Evolutionary conservation across 2,797 vertebrate genomes (phyloP), one percentile per base, ranked within the genome.

Genomic region (Avahi laniger): DNA sequence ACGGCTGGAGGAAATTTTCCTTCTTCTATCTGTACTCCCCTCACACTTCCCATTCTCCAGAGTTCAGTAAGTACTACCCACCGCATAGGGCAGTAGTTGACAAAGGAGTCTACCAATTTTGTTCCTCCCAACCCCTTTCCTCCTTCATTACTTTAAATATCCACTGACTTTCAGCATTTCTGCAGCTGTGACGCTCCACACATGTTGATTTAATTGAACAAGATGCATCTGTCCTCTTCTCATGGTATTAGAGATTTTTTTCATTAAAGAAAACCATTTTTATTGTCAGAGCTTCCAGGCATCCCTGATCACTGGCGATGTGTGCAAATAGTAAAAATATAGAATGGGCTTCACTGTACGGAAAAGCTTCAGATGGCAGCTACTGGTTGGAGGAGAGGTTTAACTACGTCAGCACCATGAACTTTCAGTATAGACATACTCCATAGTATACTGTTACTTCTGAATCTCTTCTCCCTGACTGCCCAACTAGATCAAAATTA

Each of bases 1-100:
- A 9, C 3, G 0, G 2, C 0, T 18, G 18, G 35, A 70, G 22
- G 46, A 10, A 11, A 11, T 15, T 12, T n/a, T 24, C 35, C 46
- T 70, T 24, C 33, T 75, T 50, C 63, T 35, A 0, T 22, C 54
- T 22, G 6, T 35, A 12, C 18, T 15, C 48, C 7, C 35, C 72
- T 83, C 54, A 26, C 3, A 11, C 10, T n/a, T 17, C 0, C n/a
- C n/a, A 43, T 4, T 41, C 9, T 70, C 50, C 20, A 5, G 52
- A n/a, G 20, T 1, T 28, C 48, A n/a, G 33, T 18, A 33, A n/a
- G n/a, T 11, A 24, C 33, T n/a, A 10, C 59, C 11, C 38, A 13
- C 7, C 10, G 59, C 26, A 35, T 35, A 10, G 14, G 18, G 43
- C 8, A 43, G 43, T 8, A 7, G 22, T 10, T 2, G 6, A 65